Evolutionary conservation across 2,113 vertebrate species (phyloP).

Genomic region (Macaca mulatta): DNA sequence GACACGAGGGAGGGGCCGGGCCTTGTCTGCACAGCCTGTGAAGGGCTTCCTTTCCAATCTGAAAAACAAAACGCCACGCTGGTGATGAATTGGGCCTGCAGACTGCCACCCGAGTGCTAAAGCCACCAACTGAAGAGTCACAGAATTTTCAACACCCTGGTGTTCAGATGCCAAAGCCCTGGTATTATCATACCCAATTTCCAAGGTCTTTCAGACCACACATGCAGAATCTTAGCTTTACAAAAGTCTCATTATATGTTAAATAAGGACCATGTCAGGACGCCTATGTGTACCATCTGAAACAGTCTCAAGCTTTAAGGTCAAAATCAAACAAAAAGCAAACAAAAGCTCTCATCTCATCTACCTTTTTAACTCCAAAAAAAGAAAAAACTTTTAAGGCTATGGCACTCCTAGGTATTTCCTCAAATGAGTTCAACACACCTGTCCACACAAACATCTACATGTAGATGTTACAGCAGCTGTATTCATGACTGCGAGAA

Average conservation of each 20-base stretch:
- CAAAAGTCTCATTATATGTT: rapidly evolving
- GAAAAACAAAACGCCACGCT: neutral
- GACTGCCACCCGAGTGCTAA: neutral
- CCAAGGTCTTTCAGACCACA: neutral
- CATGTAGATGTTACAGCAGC: neutral
- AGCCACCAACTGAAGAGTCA: rapidly evolving
- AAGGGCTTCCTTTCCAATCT: neutral
- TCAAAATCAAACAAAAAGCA: neutral
- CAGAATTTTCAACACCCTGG: neutral
- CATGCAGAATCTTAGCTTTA: rapidly evolving
- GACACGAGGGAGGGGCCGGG: too few relatives aligned
- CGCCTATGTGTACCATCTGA: rapidly evolving
- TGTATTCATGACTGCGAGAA: too few relatives aligned
- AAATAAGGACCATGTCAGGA: neutral
- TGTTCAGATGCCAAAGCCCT: neutral
- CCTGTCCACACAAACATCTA: neutral
- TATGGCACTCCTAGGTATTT: neutral
- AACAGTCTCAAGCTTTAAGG: neutral
- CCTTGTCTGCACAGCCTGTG: rapidly evolving
- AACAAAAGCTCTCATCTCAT: neutral
- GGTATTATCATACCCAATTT: rapidly evolving
- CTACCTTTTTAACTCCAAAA: too few relatives aligned
- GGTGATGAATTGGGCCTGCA: neutral
- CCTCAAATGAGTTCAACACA: neutral
- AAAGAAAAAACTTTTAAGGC: neutral